A percentile compares a stretch with the other conserved stretches of the same genome.
Conservation (phyloP, 2,113 vertebrate genomes). For the Nothoprocta perdicaria region DNA sequence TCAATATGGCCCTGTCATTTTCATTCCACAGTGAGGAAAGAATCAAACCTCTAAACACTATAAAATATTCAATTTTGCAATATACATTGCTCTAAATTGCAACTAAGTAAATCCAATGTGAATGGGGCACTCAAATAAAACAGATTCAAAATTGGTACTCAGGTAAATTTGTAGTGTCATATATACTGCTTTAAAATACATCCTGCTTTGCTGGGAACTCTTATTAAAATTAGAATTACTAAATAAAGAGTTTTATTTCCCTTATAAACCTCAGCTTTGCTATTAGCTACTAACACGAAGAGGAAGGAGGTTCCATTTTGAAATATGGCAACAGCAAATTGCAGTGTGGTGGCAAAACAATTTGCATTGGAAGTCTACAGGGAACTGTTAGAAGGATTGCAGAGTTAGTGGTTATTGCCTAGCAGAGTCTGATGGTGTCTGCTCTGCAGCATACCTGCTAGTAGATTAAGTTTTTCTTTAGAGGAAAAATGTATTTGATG, state of each 20-base stretch:
- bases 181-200: not conserved
- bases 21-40: not conserved
- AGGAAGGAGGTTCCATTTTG: not conserved
- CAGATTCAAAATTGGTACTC: not conserved
- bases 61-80: not conserved
- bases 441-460: not conserved
- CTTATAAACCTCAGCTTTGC: slow-evolving; percentile 5
- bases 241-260: not conserved
- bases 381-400: not conserved
- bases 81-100: not conserved
- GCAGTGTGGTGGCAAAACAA: not conserved
- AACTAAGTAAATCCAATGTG: not conserved
- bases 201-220: not conserved
- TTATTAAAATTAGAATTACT: not conserved
- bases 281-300: not conserved
- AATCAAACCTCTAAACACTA: not conserved
- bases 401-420: not conserved
- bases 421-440: not conserved
- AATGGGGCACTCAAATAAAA: not conserved
- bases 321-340: not conserved
- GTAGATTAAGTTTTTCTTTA: slow-evolving; percentile 15
- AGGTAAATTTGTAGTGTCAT: not conserved
- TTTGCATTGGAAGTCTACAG: not conserved
- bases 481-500: slow-evolving; percentile 32
- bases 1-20: not conserved